These are phyloP conservation scores for Nyctibius grandis DNA, from an alignment of 2,797 vertebrate species.

Conservation along the genomic window DNA sequence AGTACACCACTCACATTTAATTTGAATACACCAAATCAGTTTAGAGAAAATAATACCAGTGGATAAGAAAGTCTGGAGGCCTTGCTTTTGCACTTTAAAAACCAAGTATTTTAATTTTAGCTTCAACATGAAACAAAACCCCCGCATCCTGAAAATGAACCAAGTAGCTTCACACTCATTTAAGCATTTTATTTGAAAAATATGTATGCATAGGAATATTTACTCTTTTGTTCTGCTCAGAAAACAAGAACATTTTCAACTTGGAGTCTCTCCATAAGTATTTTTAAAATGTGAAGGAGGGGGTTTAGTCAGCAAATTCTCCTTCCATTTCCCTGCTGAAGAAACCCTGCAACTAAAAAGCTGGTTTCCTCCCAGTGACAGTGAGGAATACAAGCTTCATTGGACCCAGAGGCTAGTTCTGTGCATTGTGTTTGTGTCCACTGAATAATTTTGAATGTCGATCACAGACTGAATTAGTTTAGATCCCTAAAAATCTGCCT, in stretches of 20 bases:
- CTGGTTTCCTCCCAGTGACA: background rate
- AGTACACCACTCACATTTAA: background rate
- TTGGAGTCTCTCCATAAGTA: background rate
- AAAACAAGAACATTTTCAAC: background rate
- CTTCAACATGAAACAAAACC: background rate
- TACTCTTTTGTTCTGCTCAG: background rate
- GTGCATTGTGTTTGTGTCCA: background rate
- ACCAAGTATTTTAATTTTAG: background rate
- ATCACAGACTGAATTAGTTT: background rate
- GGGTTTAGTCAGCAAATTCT: slow-evolving; percentile 5
- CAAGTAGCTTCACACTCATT: background rate
- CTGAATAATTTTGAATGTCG: background rate
- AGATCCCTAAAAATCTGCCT: background rate
- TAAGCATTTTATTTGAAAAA: slow-evolving; percentile 2
- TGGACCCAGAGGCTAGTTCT: background rate
- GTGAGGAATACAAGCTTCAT: background rate
- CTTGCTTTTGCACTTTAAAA: background rate
- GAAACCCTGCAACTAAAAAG: background rate
- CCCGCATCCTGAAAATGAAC: background rate
- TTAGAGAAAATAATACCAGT: background rate
- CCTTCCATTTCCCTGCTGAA: background rate
- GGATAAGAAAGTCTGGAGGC: background rate
- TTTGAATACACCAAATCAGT: background rate
- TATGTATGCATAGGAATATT: background rate
- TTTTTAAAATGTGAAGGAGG: background rate